Conservation (phyloP, 2,113 vertebrate species). For the Mustelus asterias region DNA sequence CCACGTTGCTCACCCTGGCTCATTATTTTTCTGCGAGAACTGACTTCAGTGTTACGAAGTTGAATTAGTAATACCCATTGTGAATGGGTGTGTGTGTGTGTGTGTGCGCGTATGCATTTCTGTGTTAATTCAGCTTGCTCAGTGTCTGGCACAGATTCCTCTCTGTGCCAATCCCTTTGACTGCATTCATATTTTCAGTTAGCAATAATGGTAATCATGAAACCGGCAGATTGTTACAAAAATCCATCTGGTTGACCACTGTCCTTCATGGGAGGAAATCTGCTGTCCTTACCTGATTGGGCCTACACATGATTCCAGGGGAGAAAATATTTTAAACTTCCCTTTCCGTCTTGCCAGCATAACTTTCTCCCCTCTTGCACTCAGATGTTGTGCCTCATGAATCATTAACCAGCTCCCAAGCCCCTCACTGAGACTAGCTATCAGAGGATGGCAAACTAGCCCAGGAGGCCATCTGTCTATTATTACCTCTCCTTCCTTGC, state of each 20-base stretch:
- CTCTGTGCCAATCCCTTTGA: not conserved
- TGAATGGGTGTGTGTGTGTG: not conserved
- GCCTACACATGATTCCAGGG: too few relatives aligned
- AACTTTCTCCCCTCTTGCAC: not conserved
- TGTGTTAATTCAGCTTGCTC: not conserved
- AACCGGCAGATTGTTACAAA: not conserved
- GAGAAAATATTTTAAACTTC: not conserved
- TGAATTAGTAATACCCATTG: not conserved
- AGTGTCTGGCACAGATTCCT: not conserved
- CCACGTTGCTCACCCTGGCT: too few relatives aligned
- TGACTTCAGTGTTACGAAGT: not conserved
- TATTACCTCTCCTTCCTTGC: not conserved
- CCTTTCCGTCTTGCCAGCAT: not conserved
- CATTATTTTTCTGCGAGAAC: not conserved
- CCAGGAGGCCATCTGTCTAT: not conserved
- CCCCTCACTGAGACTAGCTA: not conserved
- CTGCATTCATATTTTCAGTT: not conserved
- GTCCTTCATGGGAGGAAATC: not conserved
- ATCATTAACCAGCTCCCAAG: not conserved
- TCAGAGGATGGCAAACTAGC: not conserved
- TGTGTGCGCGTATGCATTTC: too few relatives aligned
- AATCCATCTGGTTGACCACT: not conserved
- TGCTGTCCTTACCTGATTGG: not conserved
- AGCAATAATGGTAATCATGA: too few relatives aligned
- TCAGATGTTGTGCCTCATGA: not conserved